phyloP scores from a whole-genome alignment of 2,888 invertebrate species.

The Cephus nigrinus region DNA sequence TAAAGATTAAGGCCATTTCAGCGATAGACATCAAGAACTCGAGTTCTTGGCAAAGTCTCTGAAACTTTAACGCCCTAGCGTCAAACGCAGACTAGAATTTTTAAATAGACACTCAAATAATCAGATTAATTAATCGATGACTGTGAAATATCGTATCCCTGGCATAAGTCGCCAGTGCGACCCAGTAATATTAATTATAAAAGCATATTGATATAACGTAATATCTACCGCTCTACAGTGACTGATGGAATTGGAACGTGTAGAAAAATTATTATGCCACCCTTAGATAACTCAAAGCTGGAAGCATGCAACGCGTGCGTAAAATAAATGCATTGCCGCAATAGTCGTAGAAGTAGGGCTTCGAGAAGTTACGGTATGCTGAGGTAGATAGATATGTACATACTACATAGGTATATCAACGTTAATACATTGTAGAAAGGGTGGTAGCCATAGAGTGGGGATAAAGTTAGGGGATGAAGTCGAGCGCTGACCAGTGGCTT shows the following conservation, averaged over 20 bases:
- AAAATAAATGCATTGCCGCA: slow-evolving; percentile 25
- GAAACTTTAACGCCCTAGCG: neutral
- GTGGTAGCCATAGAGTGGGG: neutral
- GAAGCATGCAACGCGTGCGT: slow-evolving; percentile 25
- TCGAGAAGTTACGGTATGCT: neutral
- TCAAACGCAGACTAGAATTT: neutral
- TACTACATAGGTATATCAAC: neutral
- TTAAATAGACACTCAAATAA: neutral
- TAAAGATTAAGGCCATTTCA: neutral
- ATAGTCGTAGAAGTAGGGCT: neutral
- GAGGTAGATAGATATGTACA: neutral
- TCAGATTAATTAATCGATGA: neutral
- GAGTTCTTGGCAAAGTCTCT: neutral
- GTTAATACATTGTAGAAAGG: neutral
- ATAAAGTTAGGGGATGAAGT: slow-evolving; percentile 39
- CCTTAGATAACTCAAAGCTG: slow-evolving; percentile 18
- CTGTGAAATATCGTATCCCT: neutral
- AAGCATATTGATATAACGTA: neutral
- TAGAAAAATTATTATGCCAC: slow-evolving; percentile 24
- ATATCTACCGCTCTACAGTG: neutral
- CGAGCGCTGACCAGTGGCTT: slow-evolving; percentile 55
- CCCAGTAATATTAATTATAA: neutral
- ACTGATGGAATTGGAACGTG: slow-evolving; percentile 25
- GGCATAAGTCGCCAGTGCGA: neutral
- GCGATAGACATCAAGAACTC: neutral